A percentile compares a stretch with the other conserved stretches of the same genome.
These are phyloP conservation scores for Electrona antarctica DNA, from an alignment of 2,113 vertebrate species.

Conservation along the genomic window DNA sequence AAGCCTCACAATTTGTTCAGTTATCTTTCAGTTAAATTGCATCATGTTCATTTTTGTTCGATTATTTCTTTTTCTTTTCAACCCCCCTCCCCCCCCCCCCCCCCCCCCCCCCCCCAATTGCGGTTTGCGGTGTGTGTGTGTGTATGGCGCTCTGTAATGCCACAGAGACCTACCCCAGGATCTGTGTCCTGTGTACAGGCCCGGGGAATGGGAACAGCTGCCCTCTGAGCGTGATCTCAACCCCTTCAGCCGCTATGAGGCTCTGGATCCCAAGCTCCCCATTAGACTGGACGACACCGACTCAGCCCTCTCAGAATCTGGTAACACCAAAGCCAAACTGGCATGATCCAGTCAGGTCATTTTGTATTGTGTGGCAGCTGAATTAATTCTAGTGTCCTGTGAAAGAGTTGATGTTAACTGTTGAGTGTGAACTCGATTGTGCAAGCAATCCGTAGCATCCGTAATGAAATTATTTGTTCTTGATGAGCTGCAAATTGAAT, in stretches of 20 bases:
- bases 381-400: too few species aligned
- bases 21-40: constrained; percentile 30
- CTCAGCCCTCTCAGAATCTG: constrained; percentile 60
- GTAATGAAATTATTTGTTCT: too few species aligned
- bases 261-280: constrained; percentile 82
- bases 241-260: constrained; percentile 95
- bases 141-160: constrained; percentile 72
- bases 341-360: too few species aligned
- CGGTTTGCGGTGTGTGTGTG: constrained; percentile 46
- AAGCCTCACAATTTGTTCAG: constrained; percentile 36
- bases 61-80: constrained; percentile 58
- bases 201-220: constrained; percentile 96
- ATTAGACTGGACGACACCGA: constrained; percentile 75
- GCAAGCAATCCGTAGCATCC: too few species aligned
- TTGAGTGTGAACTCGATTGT: too few species aligned
- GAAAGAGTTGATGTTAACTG: too few species aligned
- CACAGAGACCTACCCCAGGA: constrained; percentile 96
- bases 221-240: constrained; percentile 93
- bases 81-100: not conserved
- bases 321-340: constrained; percentile 29
- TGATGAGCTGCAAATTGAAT: too few species aligned
- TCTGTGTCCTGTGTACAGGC: constrained; percentile 99
- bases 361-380: too few species aligned
- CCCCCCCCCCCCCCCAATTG: constrained; percentile 22
- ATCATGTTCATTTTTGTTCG: constrained; percentile 61